These are phyloP conservation scores for Chionomys nivalis DNA, from an alignment of 2,113 vertebrate genomes.

Conservation along the genomic window DNA sequence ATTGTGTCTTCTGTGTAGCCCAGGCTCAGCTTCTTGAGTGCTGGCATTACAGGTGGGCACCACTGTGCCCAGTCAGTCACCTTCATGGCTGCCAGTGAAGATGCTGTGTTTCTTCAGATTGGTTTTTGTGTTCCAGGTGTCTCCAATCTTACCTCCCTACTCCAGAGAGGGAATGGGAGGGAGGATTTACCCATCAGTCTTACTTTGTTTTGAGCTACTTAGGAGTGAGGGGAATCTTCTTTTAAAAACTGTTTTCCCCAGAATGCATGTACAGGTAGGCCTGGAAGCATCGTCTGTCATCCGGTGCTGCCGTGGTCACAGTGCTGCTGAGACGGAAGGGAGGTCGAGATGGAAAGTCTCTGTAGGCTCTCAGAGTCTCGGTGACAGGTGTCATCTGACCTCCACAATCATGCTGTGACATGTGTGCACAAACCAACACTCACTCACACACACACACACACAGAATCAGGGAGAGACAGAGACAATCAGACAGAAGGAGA, in stretches of 20 bases:
- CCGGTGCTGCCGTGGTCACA: neutral
- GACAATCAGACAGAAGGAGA: neutral
- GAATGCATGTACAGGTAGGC: neutral
- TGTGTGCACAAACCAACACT: too few relatives aligned
- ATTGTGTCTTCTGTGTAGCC: neutral
- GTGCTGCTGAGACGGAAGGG: neutral
- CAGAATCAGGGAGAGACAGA: neutral
- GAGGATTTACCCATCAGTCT: neutral
- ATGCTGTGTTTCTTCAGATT: neutral
- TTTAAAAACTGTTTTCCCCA: constrained; percentile 1
- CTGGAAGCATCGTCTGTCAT: neutral
- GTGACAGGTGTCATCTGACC: neutral
- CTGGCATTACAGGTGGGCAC: too few relatives aligned
- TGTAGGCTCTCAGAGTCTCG: neutral
- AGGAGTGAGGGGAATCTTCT: neutral
- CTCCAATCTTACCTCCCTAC: neutral
- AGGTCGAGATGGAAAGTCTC: neutral
- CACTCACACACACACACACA: neutral
- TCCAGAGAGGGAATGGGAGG: neutral
- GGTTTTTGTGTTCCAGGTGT: neutral
- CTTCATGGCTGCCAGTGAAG: neutral
- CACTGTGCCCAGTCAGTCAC: neutral
- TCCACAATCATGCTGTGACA: neutral
- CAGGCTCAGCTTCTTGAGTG: neutral
- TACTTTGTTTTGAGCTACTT: neutral